Percentiles rank a stretch among this genome's conserved stretches.
phyloP scores from a whole-genome alignment of 1,140 invertebrate species.

The Drosophila nikananu region DNA sequence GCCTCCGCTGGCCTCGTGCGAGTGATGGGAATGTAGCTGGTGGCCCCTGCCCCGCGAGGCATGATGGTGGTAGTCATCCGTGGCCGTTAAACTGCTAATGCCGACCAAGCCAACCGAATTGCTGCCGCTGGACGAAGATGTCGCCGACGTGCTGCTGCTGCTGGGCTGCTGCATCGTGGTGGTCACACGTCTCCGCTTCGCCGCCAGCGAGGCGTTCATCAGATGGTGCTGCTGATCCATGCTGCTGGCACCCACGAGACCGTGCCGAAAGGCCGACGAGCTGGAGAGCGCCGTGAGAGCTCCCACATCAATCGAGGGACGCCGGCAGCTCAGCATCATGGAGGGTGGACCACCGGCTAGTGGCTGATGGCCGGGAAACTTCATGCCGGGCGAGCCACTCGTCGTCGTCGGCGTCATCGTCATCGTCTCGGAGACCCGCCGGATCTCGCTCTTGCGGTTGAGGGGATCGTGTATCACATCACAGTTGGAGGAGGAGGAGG shows the following conservation, averaged over 20 bases:
- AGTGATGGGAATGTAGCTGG: conserved; percentile 85
- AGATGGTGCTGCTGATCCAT: conserved; percentile 63
- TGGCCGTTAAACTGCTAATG: conserved; percentile 42
- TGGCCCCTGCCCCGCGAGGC: conserved; percentile 78
- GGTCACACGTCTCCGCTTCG: conserved; percentile 64
- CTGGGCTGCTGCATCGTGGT: conserved; percentile 40
- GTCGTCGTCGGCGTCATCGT: neutral
- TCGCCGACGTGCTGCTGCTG: conserved; percentile 1
- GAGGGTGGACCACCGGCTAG: conserved; percentile 21
- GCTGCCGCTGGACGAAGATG: conserved; percentile 15
- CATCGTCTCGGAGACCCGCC: conserved; percentile 71
- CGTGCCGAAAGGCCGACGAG: conserved; percentile 69
- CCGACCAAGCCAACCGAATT: conserved; percentile 24
- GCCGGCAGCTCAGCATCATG: conserved; percentile 73
- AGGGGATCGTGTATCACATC: conserved; percentile 83
- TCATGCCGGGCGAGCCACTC: conserved; percentile 23
- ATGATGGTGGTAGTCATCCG: conserved; percentile 80
- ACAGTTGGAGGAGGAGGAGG: conserved; percentile 80
- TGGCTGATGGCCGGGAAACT: conserved; percentile 61
- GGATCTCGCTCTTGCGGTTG: conserved; percentile 79
- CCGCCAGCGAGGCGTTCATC: conserved; percentile 68
- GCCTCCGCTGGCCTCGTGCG: conserved; percentile 83
- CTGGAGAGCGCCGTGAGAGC: conserved; percentile 64
- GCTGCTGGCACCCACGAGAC: conserved; percentile 61
- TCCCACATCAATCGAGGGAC: conserved; percentile 83